phyloP scores from a whole-genome alignment of 2,888 invertebrate genomes.

The Tortricodes alternella region DNA sequence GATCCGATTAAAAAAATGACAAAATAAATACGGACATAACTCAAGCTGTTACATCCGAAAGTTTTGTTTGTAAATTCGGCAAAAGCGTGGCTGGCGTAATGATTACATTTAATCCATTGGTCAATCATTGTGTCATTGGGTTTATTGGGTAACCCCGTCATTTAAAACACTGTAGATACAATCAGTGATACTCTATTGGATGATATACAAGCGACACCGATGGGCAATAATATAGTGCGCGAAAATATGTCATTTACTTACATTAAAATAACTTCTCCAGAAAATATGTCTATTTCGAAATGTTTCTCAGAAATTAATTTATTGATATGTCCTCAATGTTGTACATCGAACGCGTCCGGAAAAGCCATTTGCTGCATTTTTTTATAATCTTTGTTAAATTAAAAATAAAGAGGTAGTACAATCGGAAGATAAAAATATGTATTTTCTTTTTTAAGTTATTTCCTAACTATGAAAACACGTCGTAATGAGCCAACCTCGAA shows the following conservation, averaged over 20 bases:
- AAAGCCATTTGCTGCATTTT: slow-evolving; percentile 31
- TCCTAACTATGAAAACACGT: slow-evolving; percentile 26
- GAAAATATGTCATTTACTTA: slow-evolving; percentile 45
- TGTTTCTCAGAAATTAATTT: slow-evolving; percentile 49
- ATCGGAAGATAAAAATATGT: slow-evolving; percentile 45
- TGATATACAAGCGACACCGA: slow-evolving; percentile 23
- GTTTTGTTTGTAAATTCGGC: slow-evolving; percentile 15
- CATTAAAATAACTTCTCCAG: slow-evolving; percentile 50
- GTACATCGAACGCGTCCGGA: slow-evolving; percentile 56
- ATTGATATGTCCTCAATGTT: slow-evolving; percentile 71
- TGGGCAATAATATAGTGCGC: slow-evolving; percentile 42
- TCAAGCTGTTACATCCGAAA: slow-evolving; percentile 5
- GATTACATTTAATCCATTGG: slow-evolving; percentile 19
- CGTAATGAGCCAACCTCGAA: slow-evolving; percentile 48
- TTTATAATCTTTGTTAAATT: slow-evolving; percentile 17
- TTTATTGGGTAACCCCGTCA: slow-evolving; percentile 8
- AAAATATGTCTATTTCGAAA: slow-evolving; percentile 66
- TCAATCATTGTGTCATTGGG: not conserved
- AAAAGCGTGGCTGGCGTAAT: slow-evolving; percentile 12
- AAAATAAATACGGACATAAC: not conserved
- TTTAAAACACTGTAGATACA: slow-evolving; percentile 2
- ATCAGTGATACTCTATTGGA: slow-evolving; percentile 12
- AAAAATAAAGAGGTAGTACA: slow-evolving; percentile 45
- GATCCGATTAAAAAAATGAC: slow-evolving; percentile 7
- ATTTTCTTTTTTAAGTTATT: slow-evolving; percentile 25